A percentile compares a stretch with the other conserved stretches of the same genome.
These are phyloP conservation scores for Chaetogeoica ovagalla DNA, from an alignment of 2,888 invertebrate species.

Conservation along the genomic window DNA sequence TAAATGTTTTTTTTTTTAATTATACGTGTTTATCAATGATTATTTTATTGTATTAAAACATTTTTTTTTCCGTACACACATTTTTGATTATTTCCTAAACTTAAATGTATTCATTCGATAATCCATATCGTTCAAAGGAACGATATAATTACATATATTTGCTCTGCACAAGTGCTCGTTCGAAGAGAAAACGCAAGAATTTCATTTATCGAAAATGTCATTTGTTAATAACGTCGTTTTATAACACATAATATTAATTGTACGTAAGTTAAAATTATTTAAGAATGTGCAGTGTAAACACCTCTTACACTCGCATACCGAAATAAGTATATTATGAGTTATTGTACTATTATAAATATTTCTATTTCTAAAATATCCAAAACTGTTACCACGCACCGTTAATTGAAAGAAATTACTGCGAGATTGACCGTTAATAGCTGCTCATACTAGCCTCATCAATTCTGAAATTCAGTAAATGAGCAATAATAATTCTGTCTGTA, in stretches of 20 bases:
- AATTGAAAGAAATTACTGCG: background rate
- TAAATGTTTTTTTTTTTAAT: too few species aligned
- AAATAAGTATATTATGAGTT: background rate
- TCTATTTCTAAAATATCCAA: background rate
- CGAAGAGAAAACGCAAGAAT: background rate
- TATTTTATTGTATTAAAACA: too few species aligned
- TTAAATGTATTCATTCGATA: too few species aligned
- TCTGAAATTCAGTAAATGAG: background rate
- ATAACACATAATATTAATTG: slow-evolving; percentile 17
- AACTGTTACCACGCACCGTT: slow-evolving; percentile 20
- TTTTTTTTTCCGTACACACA: too few species aligned
- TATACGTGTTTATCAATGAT: too few species aligned
- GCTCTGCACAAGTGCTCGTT: too few species aligned
- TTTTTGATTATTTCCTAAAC: too few species aligned
- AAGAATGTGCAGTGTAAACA: slow-evolving; percentile 15
- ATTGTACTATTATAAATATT: slow-evolving; percentile 15
- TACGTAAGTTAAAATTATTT: background rate
- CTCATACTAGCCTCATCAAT: background rate
- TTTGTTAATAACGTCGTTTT: slow-evolving; percentile 16
- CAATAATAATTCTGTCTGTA: background rate
- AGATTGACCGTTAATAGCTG: slow-evolving; percentile 16
- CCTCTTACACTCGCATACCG: background rate
- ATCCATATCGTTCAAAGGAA: too few species aligned
- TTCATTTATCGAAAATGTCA: slow-evolving; percentile 10
- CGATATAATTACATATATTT: too few species aligned